These are phyloP conservation scores for Chionodraco myersi DNA, from an alignment of 2,113 vertebrate genomes.

Conservation along the genomic window DNA sequence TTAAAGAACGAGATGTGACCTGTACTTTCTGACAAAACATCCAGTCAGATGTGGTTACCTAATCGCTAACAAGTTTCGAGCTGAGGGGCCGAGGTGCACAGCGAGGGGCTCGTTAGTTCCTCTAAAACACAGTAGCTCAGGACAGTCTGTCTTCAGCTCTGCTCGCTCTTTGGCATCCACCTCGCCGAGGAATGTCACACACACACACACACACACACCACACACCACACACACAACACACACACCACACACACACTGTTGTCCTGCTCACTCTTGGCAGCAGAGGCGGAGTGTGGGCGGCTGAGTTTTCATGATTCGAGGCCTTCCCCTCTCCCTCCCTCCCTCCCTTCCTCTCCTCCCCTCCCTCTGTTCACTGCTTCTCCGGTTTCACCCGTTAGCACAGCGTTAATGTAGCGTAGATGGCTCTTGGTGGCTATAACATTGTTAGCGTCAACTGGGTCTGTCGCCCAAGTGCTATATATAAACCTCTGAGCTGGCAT, in stretches of 20 bases:
- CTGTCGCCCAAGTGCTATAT: slow-evolving; percentile 70
- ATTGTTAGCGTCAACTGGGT: slow-evolving; percentile 75
- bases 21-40: slow-evolving; percentile 39
- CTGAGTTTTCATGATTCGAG: slow-evolving; percentile 78
- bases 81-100: slow-evolving; percentile 51
- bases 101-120: slow-evolving; percentile 63
- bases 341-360: slow-evolving; percentile 11
- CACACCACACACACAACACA: slow-evolving; percentile 44
- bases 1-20: slow-evolving; percentile 33
- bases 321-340: slow-evolving; percentile 63
- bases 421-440: slow-evolving; percentile 51
- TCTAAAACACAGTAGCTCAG: slow-evolving; percentile 67
- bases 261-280: slow-evolving; percentile 74
- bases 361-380: slow-evolving; percentile 54
- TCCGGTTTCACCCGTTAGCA: slow-evolving; percentile 65
- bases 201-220: slow-evolving; percentile 39
- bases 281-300: slow-evolving; percentile 74
- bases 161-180: slow-evolving; percentile 70
- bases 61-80: slow-evolving; percentile 60
- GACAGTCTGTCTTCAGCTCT: slow-evolving; percentile 71
- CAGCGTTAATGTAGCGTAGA: slow-evolving; percentile 54
- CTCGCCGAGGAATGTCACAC: slow-evolving; percentile 71
- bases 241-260: slow-evolving; percentile 54
- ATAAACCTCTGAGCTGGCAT: slow-evolving; percentile 71
- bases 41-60: slow-evolving; percentile 60